phyloP scores from a whole-genome alignment of 2,888 invertebrate genomes.

The Xanthia icteritia region DNA sequence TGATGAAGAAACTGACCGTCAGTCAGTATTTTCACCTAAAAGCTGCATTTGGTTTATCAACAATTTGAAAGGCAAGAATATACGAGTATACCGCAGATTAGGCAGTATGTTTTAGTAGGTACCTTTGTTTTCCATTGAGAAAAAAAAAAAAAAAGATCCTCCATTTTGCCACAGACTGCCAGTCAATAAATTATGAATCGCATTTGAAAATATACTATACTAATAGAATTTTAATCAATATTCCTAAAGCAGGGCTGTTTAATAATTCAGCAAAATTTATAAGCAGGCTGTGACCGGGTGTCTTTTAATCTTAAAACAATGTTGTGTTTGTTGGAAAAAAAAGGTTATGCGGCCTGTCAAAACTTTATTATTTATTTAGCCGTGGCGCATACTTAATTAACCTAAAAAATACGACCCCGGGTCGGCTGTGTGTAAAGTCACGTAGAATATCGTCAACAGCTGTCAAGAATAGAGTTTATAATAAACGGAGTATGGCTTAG shows the following conservation, averaged over 20 bases:
- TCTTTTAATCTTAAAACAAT: slow-evolving; percentile 50
- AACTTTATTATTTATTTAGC: slow-evolving; percentile 67
- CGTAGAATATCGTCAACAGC: slow-evolving; percentile 70
- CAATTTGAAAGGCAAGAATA: slow-evolving; percentile 13
- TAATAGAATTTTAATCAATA: slow-evolving; percentile 45
- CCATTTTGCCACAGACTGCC: slow-evolving; percentile 28
- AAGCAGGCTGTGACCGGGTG: slow-evolving; percentile 44
- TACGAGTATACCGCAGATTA: slow-evolving; percentile 28
- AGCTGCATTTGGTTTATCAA: slow-evolving; percentile 24
- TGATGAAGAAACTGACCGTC: no score
- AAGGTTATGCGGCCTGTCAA: slow-evolving; percentile 58
- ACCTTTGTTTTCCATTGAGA: slow-evolving; percentile 19
- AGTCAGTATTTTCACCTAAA: slow-evolving; percentile 17
- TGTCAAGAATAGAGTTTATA: slow-evolving; percentile 72
- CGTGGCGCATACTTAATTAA: slow-evolving; percentile 63
- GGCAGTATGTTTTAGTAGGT: slow-evolving; percentile 22
- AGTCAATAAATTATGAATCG: slow-evolving; percentile 35
- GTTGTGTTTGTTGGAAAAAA: slow-evolving; percentile 56
- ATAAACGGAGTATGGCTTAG: slow-evolving; percentile 69
- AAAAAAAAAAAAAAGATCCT: slow-evolving; percentile 21
- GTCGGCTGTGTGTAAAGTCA: slow-evolving; percentile 60
- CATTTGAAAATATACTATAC: slow-evolving; percentile 32
- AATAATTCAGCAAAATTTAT: slow-evolving; percentile 47
- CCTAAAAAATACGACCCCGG: slow-evolving; percentile 57
- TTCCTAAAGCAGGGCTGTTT: background rate